These are phyloP conservation scores for Danio aesculapii DNA, from an alignment of 2,797 vertebrate genomes.

Conservation along the genomic window DNA sequence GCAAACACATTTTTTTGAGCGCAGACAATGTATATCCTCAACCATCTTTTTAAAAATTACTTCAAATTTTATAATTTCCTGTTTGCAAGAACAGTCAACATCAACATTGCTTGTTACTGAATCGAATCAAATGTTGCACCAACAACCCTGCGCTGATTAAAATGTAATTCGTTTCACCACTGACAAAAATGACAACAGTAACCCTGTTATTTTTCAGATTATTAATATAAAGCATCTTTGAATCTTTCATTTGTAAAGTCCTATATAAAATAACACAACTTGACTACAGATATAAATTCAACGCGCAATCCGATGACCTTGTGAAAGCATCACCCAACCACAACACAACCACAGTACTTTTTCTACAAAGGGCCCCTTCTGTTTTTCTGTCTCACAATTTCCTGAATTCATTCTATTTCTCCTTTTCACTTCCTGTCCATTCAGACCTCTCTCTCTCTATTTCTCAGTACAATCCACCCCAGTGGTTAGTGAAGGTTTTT, in stretches of 20 bases:
- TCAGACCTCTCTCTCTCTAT: neutral
- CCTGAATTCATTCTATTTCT: neutral
- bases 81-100: too few species aligned
- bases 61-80: too few species aligned
- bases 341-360: neutral
- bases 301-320: neutral
- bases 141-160: too few species aligned
- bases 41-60: too few species aligned
- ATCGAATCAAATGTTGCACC: too few species aligned
- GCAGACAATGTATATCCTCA: too few species aligned
- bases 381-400: neutral
- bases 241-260: neutral
- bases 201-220: neutral
- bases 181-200: neutral
- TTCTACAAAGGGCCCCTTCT: neutral
- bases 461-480: conserved; percentile 21
- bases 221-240: neutral
- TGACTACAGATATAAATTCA: neutral
- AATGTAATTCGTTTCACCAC: neutral
- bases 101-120: too few species aligned
- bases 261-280: neutral
- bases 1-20: too few species aligned
- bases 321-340: neutral
- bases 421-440: neutral
- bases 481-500: conserved; percentile 2